A percentile compares a stretch with the other conserved stretches of the same genome.
These are phyloP conservation scores for Labia minor DNA, from an alignment of 2,888 invertebrate species.

Conservation along the genomic window DNA sequence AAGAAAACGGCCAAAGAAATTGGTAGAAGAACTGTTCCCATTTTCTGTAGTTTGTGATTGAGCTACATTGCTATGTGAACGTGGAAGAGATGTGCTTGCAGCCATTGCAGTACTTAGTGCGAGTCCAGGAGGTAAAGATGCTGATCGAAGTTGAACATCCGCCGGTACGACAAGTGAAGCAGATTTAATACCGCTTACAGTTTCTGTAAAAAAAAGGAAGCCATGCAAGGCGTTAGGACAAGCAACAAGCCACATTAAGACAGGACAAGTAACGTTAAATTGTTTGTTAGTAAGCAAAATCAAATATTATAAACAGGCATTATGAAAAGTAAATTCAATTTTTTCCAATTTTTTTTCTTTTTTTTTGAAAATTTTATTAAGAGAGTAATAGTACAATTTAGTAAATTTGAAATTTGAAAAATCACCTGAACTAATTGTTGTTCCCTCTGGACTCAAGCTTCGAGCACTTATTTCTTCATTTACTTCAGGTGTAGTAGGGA, in stretches of 20 bases:
- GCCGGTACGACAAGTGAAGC: slow-evolving; percentile 32
- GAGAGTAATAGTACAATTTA: too few species aligned
- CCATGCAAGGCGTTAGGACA: background rate
- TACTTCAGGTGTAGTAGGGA: slow-evolving; percentile 64
- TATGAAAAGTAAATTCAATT: background rate
- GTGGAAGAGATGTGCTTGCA: slow-evolving; percentile 37
- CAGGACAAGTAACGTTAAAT: background rate
- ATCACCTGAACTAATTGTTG: slow-evolving; percentile 24
- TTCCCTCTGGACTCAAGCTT: slow-evolving; percentile 51
- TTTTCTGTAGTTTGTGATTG: slow-evolving; percentile 32
- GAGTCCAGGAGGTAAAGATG: slow-evolving; percentile 52
- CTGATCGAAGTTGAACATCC: slow-evolving; percentile 50
- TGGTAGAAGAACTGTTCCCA: slow-evolving; percentile 36
- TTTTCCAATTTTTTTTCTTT: too few species aligned
- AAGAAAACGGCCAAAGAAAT: slow-evolving; percentile 55
- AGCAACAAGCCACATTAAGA: slow-evolving; percentile 4
- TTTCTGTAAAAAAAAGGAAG: slow-evolving; percentile 14
- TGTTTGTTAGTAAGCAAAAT: slow-evolving; percentile 18
- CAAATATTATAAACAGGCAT: background rate
- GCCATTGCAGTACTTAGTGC: slow-evolving; percentile 42
- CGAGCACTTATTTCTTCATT: slow-evolving; percentile 57
- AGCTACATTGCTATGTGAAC: slow-evolving; percentile 38
- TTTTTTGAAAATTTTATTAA: too few species aligned
- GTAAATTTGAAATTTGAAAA: background rate
- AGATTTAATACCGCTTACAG: slow-evolving; percentile 13